Base-by-base conservation (phyloP, 2,888 invertebrate species). In the Meteorus colon region DNA sequence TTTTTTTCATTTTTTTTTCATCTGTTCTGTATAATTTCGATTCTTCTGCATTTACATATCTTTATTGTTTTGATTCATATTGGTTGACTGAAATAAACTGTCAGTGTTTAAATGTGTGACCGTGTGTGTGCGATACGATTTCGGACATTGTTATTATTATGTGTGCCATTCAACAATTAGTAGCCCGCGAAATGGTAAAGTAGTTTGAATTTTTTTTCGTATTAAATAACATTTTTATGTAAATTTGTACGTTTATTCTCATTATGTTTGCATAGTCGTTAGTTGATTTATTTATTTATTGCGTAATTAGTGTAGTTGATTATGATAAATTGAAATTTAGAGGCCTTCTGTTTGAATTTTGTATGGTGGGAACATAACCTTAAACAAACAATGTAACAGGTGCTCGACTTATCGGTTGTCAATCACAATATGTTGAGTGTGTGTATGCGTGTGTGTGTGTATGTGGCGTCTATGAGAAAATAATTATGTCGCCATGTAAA, bases 371-470 rank as follows among this genome's bases (percentile, higher is more conserved):
- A 72, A 80, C 80, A 75, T 80, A 80, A 80, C 80, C 79, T 75
- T 55, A 69, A 37, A 48, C 67, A 75, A 79, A 77, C 79, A 79
- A 79, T 62, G 79, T 78, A 79, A 80, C 79, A 78, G 79, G 79
- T 79, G 79, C 74, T 77, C 41, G 37, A 31, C 37, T 60, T 68
- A 31, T 66, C 24, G 45, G 41, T 62, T 62, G 29, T 62, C 62
- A 62, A 55, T 55, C 55, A 55, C 55, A 24, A 60, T 71, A 41
- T 19, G 24, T 4, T 34, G 59, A 19, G 34, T 4, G 24, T 12
- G 34, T 69, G 59, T 41, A 24, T 59, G 24, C 14, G 1, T 62
- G 16, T 62, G 19, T 59, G 59, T 41, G 34, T 68, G 31, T 62
- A 6, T 62, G 31, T 62, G 31, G 62, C 29, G 62, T 62, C 31